Evolutionary conservation across 2,797 vertebrate species (phyloP).

Genomic region (Tragelaphus eurycerus): DNA sequence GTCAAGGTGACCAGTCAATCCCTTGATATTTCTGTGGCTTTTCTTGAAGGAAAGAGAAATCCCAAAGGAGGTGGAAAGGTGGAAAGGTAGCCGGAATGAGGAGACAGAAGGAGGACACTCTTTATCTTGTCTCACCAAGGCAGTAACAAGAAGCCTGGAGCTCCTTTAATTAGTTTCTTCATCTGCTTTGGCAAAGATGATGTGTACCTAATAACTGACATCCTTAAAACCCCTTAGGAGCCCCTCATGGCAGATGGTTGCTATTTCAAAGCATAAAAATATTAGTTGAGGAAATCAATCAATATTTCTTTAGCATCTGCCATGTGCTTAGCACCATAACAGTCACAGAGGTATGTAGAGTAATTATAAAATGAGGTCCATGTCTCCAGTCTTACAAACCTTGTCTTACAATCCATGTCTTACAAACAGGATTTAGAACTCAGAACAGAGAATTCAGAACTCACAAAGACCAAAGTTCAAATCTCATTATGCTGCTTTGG

Average conservation of each 20-base stretch:
- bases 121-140: not conserved
- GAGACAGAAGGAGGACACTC: not conserved
- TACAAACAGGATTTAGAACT: not conserved
- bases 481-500: not conserved
- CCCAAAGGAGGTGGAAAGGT: not conserved
- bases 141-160: not conserved
- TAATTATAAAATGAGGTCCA: not conserved
- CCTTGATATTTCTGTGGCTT: not conserved
- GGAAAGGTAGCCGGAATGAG: not conserved
- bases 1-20: not conserved
- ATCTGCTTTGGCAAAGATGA: slow-evolving; percentile 21
- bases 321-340: not conserved
- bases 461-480: slow-evolving; percentile 10
- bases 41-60: not conserved
- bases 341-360: not conserved
- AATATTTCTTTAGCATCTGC: slow-evolving; percentile 34
- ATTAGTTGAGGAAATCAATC: slow-evolving; percentile 38
- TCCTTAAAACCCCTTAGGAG: slow-evolving; percentile 38
- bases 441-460: not conserved
- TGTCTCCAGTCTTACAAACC: not conserved
- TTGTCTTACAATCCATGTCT: not conserved
- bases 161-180: slow-evolving; percentile 23
- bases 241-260: not conserved
- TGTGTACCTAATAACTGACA: slow-evolving; percentile 19
- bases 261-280: slow-evolving; percentile 61